phyloP scores from a whole-genome alignment of 2,888 invertebrate species.

The Agonopterix subpropinquella region DNA sequence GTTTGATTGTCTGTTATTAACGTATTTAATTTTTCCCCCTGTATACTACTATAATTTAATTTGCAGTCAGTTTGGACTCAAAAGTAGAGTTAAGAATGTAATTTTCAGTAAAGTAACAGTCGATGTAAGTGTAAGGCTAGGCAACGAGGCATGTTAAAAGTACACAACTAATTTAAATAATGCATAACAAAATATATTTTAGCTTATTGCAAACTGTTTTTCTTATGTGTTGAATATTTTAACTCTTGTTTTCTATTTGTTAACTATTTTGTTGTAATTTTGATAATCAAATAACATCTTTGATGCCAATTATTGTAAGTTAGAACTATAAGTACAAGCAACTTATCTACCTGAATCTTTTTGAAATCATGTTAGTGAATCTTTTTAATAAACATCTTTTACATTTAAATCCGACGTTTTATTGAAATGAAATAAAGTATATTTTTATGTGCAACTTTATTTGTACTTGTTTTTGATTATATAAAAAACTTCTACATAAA shows the following conservation, averaged over 20 bases:
- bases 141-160: too few species aligned
- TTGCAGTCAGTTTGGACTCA: too few species aligned
- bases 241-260: not conserved
- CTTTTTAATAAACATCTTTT: slow-evolving; percentile 24
- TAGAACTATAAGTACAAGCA: slow-evolving; percentile 18
- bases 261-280: not conserved
- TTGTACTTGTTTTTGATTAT: slow-evolving; percentile 24
- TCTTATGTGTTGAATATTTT: not conserved
- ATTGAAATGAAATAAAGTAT: slow-evolving; percentile 4
- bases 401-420: not conserved
- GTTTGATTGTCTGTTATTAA: too few species aligned
- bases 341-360: slow-evolving; percentile 29
- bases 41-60: too few species aligned
- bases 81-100: too few species aligned
- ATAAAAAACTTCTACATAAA: slow-evolving; percentile 19
- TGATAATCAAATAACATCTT: slow-evolving; percentile 5
- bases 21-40: too few species aligned
- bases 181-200: too few species aligned
- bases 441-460: slow-evolving; percentile 26
- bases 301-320: slow-evolving; percentile 35
- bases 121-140: too few species aligned
- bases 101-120: too few species aligned
- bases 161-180: too few species aligned
- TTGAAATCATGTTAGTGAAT: slow-evolving; percentile 31
- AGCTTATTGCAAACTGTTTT: too few species aligned